Percentiles rank a stretch among this genome's conserved stretches.
Conservation (phyloP, 2,113 vertebrate species). For the Oryzias woworae region DNA sequence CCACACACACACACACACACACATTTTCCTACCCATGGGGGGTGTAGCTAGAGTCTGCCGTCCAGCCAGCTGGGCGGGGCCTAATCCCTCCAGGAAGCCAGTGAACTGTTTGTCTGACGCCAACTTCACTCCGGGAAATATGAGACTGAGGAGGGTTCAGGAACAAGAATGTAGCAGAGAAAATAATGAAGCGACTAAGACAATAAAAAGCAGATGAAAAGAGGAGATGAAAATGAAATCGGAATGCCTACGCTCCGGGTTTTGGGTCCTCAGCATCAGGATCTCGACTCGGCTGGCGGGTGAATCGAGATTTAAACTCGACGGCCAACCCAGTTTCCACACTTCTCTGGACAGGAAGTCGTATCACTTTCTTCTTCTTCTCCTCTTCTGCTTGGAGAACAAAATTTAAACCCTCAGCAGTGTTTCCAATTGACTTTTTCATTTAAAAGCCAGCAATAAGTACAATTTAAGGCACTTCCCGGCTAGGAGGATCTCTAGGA, state of each 20-base stretch:
- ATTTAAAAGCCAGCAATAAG: not conserved
- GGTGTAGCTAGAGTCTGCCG: slow-evolving; percentile 96
- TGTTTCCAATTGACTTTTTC: not conserved
- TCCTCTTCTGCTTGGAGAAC: slow-evolving; percentile 78
- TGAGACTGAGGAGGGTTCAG: slow-evolving; percentile 77
- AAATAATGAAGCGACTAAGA: not conserved
- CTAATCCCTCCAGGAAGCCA: slow-evolving; percentile 94
- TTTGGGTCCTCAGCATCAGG: slow-evolving; percentile 90
- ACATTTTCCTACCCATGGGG: slow-evolving; percentile 86
- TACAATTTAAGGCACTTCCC: not conserved
- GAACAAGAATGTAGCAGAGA: slow-evolving; percentile 17
- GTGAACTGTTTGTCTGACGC: slow-evolving; percentile 94
- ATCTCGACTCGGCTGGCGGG: slow-evolving; percentile 90
- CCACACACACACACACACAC: too few relatives aligned
- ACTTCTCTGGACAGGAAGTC: slow-evolving; percentile 91
- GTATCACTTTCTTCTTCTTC: slow-evolving; percentile 91
- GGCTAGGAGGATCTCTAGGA: too few relatives aligned
- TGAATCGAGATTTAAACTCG: slow-evolving; percentile 94
- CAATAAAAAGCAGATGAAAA: not conserved
- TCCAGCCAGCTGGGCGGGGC: slow-evolving; percentile 93
- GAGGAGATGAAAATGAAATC: slow-evolving; percentile 58
- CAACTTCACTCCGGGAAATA: slow-evolving; percentile 93
- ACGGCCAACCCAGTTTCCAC: slow-evolving; percentile 92
- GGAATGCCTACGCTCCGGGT: slow-evolving; percentile 90
- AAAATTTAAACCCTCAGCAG: too few relatives aligned